A percentile compares a stretch with the other conserved stretches of the same genome.
Conservation (phyloP, 1,140 invertebrate species). For the Psilanteris sp. region DNA sequence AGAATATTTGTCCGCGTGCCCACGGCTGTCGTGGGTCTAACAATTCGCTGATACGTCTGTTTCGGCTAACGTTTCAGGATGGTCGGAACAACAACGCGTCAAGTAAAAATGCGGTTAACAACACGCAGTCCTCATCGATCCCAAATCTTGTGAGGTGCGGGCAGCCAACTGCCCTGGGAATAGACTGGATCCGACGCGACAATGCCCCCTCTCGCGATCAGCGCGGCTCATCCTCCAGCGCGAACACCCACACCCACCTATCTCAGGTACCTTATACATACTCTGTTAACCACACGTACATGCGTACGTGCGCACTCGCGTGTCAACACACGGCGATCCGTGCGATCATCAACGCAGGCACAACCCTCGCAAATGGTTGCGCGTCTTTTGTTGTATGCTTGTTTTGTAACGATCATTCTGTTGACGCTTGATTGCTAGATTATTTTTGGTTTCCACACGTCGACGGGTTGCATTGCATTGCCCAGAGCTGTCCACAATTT, state of each 20-base stretch:
- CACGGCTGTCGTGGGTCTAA: no score
- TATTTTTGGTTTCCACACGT: no score
- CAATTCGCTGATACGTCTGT: slow-evolving; percentile 53
- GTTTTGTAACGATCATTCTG: no score
- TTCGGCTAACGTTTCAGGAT: slow-evolving; percentile 67
- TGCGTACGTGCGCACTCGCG: background rate
- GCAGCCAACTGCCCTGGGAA: slow-evolving; percentile 73
- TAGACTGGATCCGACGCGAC: slow-evolving; percentile 73
- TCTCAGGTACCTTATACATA: slow-evolving; percentile 68
- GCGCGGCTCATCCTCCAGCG: slow-evolving; percentile 71
- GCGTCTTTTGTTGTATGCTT: no score
- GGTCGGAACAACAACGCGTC: slow-evolving; percentile 70
- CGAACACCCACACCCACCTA: slow-evolving; percentile 68
- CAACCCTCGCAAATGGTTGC: background rate
- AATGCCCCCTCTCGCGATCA: slow-evolving; percentile 71
- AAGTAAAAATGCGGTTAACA: slow-evolving; percentile 71
- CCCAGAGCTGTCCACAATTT: no score
- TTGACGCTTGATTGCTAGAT: no score
- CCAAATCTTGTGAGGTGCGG: slow-evolving; percentile 72
- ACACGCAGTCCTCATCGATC: slow-evolving; percentile 71
- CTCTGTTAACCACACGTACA: slow-evolving; percentile 16
- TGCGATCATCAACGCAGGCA: slow-evolving; percentile 9
- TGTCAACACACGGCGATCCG: background rate
- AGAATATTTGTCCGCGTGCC: no score
- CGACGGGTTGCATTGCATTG: no score